phyloP scores from a whole-genome alignment of 2,797 vertebrate genomes.

The Fratercula arctica region DNA sequence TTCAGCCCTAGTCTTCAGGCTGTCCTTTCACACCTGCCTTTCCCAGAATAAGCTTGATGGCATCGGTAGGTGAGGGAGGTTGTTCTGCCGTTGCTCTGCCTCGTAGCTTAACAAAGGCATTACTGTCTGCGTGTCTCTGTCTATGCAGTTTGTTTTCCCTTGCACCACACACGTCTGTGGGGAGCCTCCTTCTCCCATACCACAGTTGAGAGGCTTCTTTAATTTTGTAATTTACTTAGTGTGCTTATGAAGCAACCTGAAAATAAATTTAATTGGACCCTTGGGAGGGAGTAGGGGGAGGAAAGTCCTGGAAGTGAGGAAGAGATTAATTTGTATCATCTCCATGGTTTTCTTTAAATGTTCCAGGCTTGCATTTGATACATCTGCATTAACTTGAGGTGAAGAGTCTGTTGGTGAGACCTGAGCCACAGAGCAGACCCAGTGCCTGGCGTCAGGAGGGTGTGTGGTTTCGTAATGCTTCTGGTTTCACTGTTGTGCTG shows the following conservation, averaged over 20 bases:
- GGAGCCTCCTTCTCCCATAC: not conserved
- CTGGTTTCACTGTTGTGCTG: fast-evolving
- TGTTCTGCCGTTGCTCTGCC: not conserved
- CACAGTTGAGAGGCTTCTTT: not conserved
- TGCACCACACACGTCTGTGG: not conserved
- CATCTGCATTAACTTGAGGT: not conserved
- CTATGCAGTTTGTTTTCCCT: not conserved
- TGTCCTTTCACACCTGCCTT: not conserved
- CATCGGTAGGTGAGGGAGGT: not conserved
- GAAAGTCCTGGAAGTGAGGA: not conserved
- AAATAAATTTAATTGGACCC: not conserved
- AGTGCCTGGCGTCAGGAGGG: not conserved
- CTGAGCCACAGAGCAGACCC: not conserved
- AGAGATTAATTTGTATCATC: not conserved
- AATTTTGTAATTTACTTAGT: not conserved
- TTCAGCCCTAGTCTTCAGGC: not conserved
- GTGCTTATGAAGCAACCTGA: not conserved
- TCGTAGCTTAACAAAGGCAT: not conserved
- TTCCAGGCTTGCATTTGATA: not conserved
- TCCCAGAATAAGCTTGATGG: not conserved
- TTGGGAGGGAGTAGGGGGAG: not conserved
- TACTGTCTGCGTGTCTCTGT: not conserved
- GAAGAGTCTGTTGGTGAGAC: not conserved
- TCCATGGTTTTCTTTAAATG: not conserved
- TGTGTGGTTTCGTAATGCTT: fast-evolving